These are phyloP conservation scores for Arothron firmamentum DNA, from an alignment of 2,113 vertebrate species.

Conservation along the genomic window DNA sequence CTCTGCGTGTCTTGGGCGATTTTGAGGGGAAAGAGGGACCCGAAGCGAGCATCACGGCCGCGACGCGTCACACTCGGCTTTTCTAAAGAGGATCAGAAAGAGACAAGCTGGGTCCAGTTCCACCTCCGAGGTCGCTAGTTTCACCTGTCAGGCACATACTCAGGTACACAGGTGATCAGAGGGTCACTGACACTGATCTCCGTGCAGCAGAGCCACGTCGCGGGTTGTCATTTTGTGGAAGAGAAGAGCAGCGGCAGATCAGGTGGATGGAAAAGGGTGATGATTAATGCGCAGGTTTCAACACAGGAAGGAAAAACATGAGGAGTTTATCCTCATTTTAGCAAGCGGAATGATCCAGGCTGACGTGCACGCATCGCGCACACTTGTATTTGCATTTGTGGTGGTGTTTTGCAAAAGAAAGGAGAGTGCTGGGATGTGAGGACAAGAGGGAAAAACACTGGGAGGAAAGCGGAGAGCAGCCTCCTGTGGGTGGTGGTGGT, in stretches of 20 bases:
- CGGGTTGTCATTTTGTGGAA: constrained; percentile 42
- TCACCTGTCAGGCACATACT: background rate
- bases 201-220: constrained; percentile 10
- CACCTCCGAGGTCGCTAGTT: background rate
- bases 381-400: constrained; percentile 34
- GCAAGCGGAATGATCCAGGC: constrained; percentile 46
- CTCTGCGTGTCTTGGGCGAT: background rate
- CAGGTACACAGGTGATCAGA: accelerated
- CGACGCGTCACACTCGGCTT: too few species aligned
- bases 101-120: too few species aligned
- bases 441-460: background rate
- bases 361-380: background rate
- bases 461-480: constrained; percentile 16
- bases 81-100: too few species aligned
- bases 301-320: constrained; percentile 44
- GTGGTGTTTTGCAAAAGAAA: constrained; percentile 20
- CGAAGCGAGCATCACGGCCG: too few species aligned
- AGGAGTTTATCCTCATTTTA: constrained; percentile 52
- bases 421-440: constrained; percentile 7
- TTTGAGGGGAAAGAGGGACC: background rate
- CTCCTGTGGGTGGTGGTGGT: constrained; percentile 17
- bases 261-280: background rate
- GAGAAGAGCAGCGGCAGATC: constrained; percentile 33
- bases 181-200: background rate
- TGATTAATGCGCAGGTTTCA: too few species aligned